Evolutionary conservation across 2,888 invertebrate species (phyloP).

Genomic region (Nebria brevicollis): DNA sequence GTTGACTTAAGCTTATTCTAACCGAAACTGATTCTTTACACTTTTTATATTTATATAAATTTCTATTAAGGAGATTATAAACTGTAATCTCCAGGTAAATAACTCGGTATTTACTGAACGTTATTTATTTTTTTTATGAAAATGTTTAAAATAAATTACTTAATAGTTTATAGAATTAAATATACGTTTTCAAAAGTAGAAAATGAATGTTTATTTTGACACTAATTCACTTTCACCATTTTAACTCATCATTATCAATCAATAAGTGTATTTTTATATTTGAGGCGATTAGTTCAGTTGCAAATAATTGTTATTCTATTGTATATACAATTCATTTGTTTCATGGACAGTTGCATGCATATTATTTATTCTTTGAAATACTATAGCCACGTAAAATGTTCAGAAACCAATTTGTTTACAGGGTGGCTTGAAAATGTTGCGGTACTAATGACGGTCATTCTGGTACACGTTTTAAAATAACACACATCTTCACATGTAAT

Average conservation of each 20-base stretch:
- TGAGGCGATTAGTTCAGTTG: not conserved
- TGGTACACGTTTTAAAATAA: not conserved
- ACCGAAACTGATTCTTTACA: not conserved
- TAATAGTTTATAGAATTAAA: too few species aligned
- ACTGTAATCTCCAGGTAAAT: too few species aligned
- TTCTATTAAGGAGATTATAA: not conserved
- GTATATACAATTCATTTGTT: not conserved
- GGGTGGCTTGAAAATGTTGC: slow-evolving; percentile 1
- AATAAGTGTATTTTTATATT: not conserved
- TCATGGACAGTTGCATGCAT: not conserved
- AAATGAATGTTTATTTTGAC: too few species aligned
- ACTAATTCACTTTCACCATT: not conserved
- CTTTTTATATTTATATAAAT: not conserved
- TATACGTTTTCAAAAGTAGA: too few species aligned
- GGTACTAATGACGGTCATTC: not conserved
- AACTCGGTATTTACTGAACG: too few species aligned
- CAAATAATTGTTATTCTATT: not conserved
- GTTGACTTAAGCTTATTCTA: not conserved
- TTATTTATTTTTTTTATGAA: too few species aligned
- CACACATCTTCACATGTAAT: slow-evolving; percentile 1
- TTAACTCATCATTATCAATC: not conserved
- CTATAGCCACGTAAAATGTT: not conserved
- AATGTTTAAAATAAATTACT: too few species aligned
- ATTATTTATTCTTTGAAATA: not conserved
- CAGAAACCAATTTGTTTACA: slow-evolving; percentile 1